phyloP scores from a whole-genome alignment of 2,888 invertebrate species.

The Tridacna gigas region DNA sequence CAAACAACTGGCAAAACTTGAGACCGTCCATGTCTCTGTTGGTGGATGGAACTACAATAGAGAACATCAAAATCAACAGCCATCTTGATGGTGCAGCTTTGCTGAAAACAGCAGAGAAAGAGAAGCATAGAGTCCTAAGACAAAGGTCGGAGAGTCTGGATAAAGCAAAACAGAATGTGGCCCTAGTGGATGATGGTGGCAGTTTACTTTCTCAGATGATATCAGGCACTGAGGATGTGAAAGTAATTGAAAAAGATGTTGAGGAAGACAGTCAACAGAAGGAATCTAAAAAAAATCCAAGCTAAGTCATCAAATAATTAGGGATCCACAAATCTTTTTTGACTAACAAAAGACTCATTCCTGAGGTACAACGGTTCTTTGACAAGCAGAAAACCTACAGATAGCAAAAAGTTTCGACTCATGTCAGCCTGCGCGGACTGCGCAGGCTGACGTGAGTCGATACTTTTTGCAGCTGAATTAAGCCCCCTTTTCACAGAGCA shows the following conservation, averaged over 20 bases:
- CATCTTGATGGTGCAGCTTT: conserved; percentile 27
- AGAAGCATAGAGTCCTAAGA: conserved; percentile 18
- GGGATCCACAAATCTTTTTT: too few species aligned
- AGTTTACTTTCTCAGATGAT: conserved; percentile 67
- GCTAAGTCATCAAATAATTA: too few species aligned
- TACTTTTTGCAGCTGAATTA: too few species aligned
- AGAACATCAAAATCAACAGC: conserved; percentile 52
- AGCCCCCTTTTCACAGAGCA: too few species aligned
- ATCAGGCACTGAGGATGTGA: conserved; percentile 38
- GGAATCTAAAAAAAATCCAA: conserved; percentile 7
- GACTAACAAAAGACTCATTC: too few species aligned
- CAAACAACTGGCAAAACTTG: conserved; percentile 64
- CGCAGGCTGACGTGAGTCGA: too few species aligned
- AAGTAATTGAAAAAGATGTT: conserved; percentile 22
- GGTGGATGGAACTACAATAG: conserved; percentile 65
- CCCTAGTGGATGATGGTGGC: conserved; percentile 40
- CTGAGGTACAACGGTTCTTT: too few species aligned
- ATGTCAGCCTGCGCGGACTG: too few species aligned
- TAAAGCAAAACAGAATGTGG: conserved; percentile 28
- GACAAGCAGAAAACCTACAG: too few species aligned
- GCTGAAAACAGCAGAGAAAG: conserved; percentile 41
- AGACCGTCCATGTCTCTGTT: conserved; percentile 63
- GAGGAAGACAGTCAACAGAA: background rate
- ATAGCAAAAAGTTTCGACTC: too few species aligned
- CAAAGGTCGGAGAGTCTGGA: conserved; percentile 33